Base-by-base conservation (phyloP, 2,797 vertebrate species). In the Macropus fuliginosus region DNA sequence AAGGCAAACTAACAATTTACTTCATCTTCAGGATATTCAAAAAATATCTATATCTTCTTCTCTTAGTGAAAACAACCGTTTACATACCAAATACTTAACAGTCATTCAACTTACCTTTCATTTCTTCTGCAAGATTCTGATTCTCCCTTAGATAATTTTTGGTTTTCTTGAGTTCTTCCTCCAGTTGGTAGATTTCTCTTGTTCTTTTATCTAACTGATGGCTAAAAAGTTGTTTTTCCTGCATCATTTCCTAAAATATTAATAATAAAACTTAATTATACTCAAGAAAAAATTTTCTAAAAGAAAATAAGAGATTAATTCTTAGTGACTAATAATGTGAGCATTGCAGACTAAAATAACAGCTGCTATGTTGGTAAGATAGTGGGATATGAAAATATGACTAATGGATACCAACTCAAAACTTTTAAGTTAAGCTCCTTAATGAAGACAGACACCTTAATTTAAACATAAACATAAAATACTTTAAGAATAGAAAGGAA, bases 191-290 rank as follows among this genome's bases (percentile, higher is more conserved):
- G 93, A 99, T 97, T 91, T 98, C 98, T 94, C 98, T 98, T 59
- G 59, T 97, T 96, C 98, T 99, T 96, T 99, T 99, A 96, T 99
- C 98, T 95, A 99, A 97, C 94, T 99, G 99, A 92, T 98, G 98
- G 52, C 97, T 97, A 5, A 98, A 94, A 87, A 98, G 94, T 90
- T 98, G 99, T 97, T 99, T 99, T 92, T 99, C 99, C 97, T 98
- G 98, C 96, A 99, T 99, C 90, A 98, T 93, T 97, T 99, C 99
- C 99, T 99, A 97, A 54, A 97, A 54, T 5, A 98, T 95, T 97
- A n/a, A 93, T 92, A 90, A 94, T 87, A 87, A 16, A 21, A 46
- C 8, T 59, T 89, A 93, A 95, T 92, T 96, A 8, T 8, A 97
- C 81, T 31, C 21, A 8, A 40, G 50, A 92, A 96, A 94, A 96